phyloP scores from a whole-genome alignment of 2,797 vertebrate genomes.

The Dendrocincla tyrannina region DNA sequence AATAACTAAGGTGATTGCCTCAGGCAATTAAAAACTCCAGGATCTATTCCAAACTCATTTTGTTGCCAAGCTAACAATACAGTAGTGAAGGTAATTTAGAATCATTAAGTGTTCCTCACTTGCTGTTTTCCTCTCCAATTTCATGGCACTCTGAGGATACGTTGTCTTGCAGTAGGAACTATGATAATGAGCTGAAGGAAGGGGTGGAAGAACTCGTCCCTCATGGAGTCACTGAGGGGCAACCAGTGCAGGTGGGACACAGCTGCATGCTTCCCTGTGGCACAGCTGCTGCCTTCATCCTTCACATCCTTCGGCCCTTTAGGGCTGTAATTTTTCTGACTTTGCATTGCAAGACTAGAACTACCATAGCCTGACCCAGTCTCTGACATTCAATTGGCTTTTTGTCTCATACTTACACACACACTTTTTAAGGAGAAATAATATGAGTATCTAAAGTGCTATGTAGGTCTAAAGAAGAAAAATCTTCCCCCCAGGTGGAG shows the following conservation, averaged over 20 bases:
- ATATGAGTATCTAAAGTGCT: neutral
- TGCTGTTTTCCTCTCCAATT: neutral
- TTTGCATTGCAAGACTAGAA: neutral
- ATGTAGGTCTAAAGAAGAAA: neutral
- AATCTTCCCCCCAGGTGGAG: neutral
- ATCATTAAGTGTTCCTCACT: neutral
- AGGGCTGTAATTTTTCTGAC: neutral
- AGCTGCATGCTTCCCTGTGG: neutral
- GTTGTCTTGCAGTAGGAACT: accelerated
- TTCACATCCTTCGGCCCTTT: neutral
- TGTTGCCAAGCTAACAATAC: neutral
- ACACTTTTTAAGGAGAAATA: neutral
- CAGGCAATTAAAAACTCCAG: slow-evolving; percentile 25
- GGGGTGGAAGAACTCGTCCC: neutral
- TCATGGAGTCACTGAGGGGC: accelerated
- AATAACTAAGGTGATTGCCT: neutral
- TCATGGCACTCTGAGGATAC: neutral
- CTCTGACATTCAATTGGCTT: neutral
- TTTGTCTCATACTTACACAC: neutral
- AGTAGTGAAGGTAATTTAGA: neutral
- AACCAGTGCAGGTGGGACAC: neutral
- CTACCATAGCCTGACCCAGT: neutral
- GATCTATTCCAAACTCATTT: slow-evolving; percentile 8
- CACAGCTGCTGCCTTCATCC: neutral
- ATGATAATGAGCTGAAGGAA: neutral